phyloP scores from a whole-genome alignment of 2,888 invertebrate genomes.

The Leptopilina drosophilae region DNA sequence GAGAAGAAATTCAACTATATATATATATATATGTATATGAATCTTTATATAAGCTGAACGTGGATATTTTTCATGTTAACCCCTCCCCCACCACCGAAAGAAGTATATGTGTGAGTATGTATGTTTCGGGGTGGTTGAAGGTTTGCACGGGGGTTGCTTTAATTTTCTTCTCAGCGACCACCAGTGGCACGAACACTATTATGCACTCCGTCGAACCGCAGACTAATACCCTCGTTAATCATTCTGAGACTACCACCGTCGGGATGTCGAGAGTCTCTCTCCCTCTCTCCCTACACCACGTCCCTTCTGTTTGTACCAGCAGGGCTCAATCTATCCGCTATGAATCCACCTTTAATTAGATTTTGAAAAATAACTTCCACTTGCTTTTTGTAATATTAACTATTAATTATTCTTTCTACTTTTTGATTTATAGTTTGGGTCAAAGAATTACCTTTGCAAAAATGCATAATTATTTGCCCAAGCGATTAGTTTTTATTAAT shows the following conservation, averaged over 20 bases:
- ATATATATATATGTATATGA: too few species aligned
- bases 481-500: too few species aligned
- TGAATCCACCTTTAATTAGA: slow-evolving; percentile 28
- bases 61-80: too few species aligned
- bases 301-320: not conserved
- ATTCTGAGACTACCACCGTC: slow-evolving; percentile 50
- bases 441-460: not conserved
- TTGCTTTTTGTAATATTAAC: not conserved
- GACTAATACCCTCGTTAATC: slow-evolving; percentile 60
- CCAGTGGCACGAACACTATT: slow-evolving; percentile 56
- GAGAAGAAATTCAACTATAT: too few species aligned
- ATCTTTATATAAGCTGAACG: too few species aligned
- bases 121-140: not conserved
- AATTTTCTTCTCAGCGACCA: slow-evolving; percentile 51
- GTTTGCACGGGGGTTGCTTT: slow-evolving; percentile 44
- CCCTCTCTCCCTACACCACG: not conserved
- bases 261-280: slow-evolving; percentile 36
- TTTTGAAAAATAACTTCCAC: slow-evolving; percentile 5
- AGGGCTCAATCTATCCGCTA: slow-evolving; percentile 12
- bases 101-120: too few species aligned
- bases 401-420: not conserved
- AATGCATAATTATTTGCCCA: too few species aligned
- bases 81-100: too few species aligned
- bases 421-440: not conserved
- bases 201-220: slow-evolving; percentile 60